A percentile compares a stretch with the other conserved stretches of the same genome.
Conservation (phyloP, 1,140 invertebrate genomes). For the Theocolax elegans region DNA sequence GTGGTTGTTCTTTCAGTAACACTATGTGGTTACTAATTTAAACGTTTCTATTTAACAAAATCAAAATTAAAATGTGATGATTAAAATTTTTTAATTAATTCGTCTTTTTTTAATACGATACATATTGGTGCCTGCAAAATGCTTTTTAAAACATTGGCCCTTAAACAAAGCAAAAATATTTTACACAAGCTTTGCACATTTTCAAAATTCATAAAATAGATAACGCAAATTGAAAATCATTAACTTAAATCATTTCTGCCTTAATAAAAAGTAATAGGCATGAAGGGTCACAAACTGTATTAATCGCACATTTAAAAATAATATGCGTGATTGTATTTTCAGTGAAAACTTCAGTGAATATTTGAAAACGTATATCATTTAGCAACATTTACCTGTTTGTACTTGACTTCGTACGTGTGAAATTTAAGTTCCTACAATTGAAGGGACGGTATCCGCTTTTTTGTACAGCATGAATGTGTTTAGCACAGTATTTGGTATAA, state of each 20-base stretch:
- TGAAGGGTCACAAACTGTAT: not conserved
- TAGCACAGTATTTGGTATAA: conserved; percentile 24
- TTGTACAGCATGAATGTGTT: conserved; percentile 21
- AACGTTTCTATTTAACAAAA: not conserved
- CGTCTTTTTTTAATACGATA: no score
- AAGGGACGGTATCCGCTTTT: conserved; percentile 10
- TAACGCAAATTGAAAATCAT: conserved; percentile 1
- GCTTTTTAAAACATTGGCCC: not conserved
- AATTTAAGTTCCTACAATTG: conserved; percentile 21
- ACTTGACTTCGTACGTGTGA: conserved; percentile 14
- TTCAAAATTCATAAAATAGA: conserved; percentile 4
- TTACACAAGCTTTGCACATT: conserved; percentile 15
- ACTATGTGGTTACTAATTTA: conserved; percentile 6
- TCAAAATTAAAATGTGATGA: conserved; percentile 14
- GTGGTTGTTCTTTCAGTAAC: conserved; percentile 22
- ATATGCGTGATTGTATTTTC: not conserved
- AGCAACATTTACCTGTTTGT: conserved; percentile 6
- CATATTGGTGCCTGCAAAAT: no score
- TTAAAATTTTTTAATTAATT: no score
- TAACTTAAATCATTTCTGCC: not conserved
- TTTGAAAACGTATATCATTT: conserved; percentile 6
- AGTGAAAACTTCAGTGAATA: conserved; percentile 4
- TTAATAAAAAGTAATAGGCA: not conserved
- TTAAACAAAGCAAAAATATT: not conserved
- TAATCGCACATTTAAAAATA: conserved; percentile 10